These are phyloP conservation scores for Sesamia nonagrioides DNA, from an alignment of 1,140 invertebrate genomes.

Conservation along the genomic window DNA sequence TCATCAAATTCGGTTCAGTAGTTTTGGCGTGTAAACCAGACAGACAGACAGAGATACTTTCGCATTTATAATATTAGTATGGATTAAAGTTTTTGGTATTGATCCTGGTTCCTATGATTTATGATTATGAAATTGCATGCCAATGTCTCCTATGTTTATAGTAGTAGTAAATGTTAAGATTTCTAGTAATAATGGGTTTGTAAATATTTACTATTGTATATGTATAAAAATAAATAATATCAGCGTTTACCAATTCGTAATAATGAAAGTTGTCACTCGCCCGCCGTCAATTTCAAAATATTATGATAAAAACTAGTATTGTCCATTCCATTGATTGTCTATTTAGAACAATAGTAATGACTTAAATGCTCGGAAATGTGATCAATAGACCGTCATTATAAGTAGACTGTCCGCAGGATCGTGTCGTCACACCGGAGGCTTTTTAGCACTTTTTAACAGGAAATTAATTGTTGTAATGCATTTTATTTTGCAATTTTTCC, in stretches of 20 bases:
- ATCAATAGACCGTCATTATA: slow-evolving; percentile 5
- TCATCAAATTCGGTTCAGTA: too few species aligned
- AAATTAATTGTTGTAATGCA: slow-evolving; percentile 18
- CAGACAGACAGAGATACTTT: too few species aligned
- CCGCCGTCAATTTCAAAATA: slow-evolving; percentile 12
- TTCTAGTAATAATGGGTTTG: too few species aligned
- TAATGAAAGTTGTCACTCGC: slow-evolving; percentile 12
- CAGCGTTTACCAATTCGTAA: background rate
- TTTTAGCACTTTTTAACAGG: slow-evolving; percentile 9
- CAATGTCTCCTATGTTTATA: too few species aligned
- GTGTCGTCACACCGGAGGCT: background rate
- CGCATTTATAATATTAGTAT: too few species aligned
- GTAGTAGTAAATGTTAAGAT: too few species aligned
- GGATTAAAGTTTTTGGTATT: too few species aligned
- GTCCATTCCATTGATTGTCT: slow-evolving; percentile 20
- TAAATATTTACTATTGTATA: too few species aligned
- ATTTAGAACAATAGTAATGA: slow-evolving; percentile 20
- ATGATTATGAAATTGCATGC: too few species aligned
- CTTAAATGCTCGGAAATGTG: slow-evolving; percentile 27
- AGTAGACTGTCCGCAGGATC: background rate
- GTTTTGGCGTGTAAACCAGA: too few species aligned
- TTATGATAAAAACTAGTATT: slow-evolving; percentile 20
- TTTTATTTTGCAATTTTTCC: background rate
- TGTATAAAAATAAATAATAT: background rate
- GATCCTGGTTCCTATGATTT: too few species aligned